Base-by-base conservation (phyloP, 1,140 invertebrate species). In the Chionoecetes opilio region DNA sequence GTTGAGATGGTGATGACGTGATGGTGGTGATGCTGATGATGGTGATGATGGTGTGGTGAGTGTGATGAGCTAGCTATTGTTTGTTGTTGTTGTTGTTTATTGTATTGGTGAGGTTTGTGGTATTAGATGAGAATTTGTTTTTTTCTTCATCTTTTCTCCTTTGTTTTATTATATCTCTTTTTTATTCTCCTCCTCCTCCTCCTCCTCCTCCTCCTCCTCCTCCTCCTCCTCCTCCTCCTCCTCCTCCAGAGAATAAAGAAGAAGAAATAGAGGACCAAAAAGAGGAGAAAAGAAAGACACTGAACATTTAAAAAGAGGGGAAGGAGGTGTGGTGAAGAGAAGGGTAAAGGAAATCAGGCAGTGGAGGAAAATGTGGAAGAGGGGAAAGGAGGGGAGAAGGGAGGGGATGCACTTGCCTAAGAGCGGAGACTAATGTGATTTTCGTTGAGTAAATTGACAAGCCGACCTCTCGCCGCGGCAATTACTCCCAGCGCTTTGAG, bases 401-500 rank as follows among this genome's bases (percentile, higher is more conserved):
- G 14, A 75, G 63, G 26, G 63, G 14, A 34, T 3, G 8, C 82
- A 93, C 92, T 93, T 86, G 31, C 82, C 92, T 93, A 93, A 93
- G 92, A 93, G 82, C 89, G 17, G 3, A 34, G 38, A 38, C 41
- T 93, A 93, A 93, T 86, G 92, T 86, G 84, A 93, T 93, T 93
- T 86, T 37, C 29, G 8, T n/a, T 29, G 35, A 46, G 92, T 84
- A 85, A 85, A 93, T 93, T 93, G 92, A 93, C 92, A 93, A 85
- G 82, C 82, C 38, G 34, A 93, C 92, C 92, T 93, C 82, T 93
- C 92, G 82, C 82, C 92, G 92, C 75, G 82, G 34, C 92, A 85
- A 84, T 86, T 46, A 93, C 84, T 32, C 21, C 35, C 32, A 21
- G 63, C 32, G n/a, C 75, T 85, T 53, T 41, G 84, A 91, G 32